A percentile compares a stretch with the other conserved stretches of the same genome.
Conservation (phyloP, 2,113 vertebrate species). For the Bambusicola thoracicus region DNA sequence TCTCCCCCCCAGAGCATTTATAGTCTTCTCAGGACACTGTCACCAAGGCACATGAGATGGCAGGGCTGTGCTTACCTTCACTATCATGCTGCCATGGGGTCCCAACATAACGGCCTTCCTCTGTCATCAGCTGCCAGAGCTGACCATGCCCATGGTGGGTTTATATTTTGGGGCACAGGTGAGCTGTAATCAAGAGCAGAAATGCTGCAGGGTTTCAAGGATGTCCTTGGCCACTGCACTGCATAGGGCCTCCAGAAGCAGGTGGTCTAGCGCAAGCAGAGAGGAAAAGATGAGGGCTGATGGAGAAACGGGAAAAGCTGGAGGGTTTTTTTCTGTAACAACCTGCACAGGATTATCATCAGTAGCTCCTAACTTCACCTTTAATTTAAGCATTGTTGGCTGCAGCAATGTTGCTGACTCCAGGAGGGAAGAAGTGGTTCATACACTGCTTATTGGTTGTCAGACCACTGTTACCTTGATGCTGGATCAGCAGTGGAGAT, state of each 20-base stretch:
- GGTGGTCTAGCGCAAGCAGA: fast-evolving
- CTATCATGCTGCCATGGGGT: background rate
- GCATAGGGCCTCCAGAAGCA: background rate
- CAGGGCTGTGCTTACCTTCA: background rate
- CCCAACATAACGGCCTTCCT: background rate
- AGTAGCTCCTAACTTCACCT: background rate
- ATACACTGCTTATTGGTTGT: fast-evolving
- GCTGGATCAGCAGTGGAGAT: background rate
- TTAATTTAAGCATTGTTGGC: background rate
- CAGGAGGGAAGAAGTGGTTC: background rate
- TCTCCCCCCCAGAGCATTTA: background rate
- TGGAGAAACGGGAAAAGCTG: background rate
- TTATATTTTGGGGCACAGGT: background rate
- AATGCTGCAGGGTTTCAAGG: background rate
- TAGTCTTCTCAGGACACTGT: background rate
- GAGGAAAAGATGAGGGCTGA: background rate
- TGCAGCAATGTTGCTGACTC: background rate
- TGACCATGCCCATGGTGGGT: fast-evolving
- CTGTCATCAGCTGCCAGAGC: background rate
- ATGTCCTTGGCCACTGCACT: background rate
- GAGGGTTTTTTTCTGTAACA: background rate
- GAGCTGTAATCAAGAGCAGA: background rate
- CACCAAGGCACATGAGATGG: background rate
- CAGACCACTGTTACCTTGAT: background rate
- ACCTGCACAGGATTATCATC: background rate